phyloP scores from a whole-genome alignment of 2,113 vertebrate species.

The Promerops cafer region DNA sequence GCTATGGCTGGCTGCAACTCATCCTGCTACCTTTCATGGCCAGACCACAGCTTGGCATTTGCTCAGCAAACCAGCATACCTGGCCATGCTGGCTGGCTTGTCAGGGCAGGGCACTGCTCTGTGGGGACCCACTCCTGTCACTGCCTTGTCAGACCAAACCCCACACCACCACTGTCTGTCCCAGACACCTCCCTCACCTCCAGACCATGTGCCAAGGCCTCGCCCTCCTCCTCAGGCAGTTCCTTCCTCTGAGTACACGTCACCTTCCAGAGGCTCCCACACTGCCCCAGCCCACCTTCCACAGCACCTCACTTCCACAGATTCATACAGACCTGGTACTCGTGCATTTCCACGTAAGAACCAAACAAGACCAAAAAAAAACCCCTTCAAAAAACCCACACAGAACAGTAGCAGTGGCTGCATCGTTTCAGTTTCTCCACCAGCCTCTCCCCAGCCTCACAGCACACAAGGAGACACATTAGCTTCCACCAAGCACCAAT shows the following conservation, averaged over 20 bases:
- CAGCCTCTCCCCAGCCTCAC: neutral
- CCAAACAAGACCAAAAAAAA: neutral
- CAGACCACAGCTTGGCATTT: too few relatives aligned
- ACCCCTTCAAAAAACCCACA: neutral
- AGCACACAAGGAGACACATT: neutral
- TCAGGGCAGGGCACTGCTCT: neutral
- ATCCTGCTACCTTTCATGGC: accelerated
- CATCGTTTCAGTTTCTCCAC: neutral
- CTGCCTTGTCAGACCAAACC: neutral
- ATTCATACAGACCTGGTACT: neutral
- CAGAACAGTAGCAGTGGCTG: neutral
- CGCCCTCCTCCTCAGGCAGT: neutral
- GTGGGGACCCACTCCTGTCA: neutral
- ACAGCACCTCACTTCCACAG: neutral
- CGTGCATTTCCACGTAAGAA: neutral
- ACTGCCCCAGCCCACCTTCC: neutral
- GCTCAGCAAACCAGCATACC: neutral
- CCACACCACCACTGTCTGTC: accelerated
- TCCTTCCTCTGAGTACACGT: accelerated
- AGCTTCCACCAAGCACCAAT: neutral
- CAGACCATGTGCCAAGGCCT: neutral
- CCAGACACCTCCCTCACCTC: neutral
- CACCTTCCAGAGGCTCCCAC: neutral
- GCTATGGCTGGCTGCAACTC: neutral
- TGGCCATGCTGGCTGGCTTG: neutral